These are phyloP conservation scores for Chrysotoxum bicinctum DNA, from an alignment of 2,888 invertebrate genomes.

Conservation along the genomic window DNA sequence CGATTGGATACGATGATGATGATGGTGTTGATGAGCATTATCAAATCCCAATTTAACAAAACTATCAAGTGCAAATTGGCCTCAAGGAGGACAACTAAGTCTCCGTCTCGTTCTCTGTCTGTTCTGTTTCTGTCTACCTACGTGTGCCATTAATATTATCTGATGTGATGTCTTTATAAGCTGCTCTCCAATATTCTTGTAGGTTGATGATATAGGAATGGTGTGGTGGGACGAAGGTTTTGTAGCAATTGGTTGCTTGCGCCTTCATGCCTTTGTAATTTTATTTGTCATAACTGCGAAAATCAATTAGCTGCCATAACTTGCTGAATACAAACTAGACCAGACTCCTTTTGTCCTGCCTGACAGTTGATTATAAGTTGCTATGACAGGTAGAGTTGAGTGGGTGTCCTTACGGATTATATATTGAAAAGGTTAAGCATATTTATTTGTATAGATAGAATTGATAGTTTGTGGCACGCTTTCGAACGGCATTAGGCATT, in stretches of 20 bases:
- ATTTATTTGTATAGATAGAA: not conserved
- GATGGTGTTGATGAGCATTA: conserved; percentile 49
- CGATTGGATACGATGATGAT: conserved; percentile 40
- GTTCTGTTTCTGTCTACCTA: not conserved
- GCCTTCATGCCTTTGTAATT: conserved; percentile 31
- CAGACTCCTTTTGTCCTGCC: not conserved
- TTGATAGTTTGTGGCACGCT: conserved; percentile 27
- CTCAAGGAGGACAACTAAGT: not conserved
- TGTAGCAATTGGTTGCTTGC: not conserved
- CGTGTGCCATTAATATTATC: conserved; percentile 55
- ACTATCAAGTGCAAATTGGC: conserved; percentile 64
- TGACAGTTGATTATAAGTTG: conserved; percentile 27
- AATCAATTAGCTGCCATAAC: conserved; percentile 66
- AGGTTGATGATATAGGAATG: no score
- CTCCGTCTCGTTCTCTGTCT: conserved; percentile 5
- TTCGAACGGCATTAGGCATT: conserved; percentile 11
- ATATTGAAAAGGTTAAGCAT: not conserved
- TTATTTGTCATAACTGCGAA: conserved; percentile 62
- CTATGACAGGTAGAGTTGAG: conserved; percentile 12
- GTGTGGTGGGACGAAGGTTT: not conserved
- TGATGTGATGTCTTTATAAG: conserved; percentile 58
- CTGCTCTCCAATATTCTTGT: conserved; percentile 5
- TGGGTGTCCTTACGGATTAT: not conserved
- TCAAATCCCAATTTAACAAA: conserved; percentile 46
- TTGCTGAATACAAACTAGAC: conserved; percentile 64